Conservation (phyloP, 1,140 invertebrate species). For the Bathynomus jamesi region DNA sequence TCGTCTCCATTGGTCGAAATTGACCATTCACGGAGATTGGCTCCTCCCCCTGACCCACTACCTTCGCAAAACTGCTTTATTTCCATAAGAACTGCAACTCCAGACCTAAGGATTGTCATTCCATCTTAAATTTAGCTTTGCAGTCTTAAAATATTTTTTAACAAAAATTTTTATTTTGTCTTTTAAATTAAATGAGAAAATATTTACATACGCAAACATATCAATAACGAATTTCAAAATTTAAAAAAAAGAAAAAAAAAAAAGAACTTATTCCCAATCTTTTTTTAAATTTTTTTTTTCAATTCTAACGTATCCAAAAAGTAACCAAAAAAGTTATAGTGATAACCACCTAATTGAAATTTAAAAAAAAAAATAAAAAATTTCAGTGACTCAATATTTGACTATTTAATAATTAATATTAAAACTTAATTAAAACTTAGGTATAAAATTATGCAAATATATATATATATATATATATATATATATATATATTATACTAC, state of each 20-base stretch:
- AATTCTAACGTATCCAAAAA: no score
- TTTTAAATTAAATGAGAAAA: neutral
- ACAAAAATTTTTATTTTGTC: neutral
- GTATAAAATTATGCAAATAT: neutral
- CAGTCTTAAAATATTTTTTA: neutral
- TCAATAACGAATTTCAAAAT: neutral
- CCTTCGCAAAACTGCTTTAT: neutral
- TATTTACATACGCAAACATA: neutral
- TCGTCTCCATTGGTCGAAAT: neutral
- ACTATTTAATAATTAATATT: no score
- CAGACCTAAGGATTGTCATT: neutral
- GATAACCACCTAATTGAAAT: no score
- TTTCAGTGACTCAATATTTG: no score
- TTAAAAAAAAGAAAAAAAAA: no score
- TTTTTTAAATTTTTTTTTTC: no score
- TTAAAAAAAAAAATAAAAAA: no score
- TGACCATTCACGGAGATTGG: neutral
- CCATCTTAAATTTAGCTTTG: neutral
- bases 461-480: neutral
- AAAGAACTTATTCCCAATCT: no score
- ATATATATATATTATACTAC: neutral
- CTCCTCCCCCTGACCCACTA: neutral
- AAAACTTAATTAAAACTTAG: no score
- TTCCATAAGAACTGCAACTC: slow-evolving; percentile 1
- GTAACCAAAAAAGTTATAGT: no score